Conservation (phyloP, 2,888 invertebrate genomes). For the Perdita meconis region DNA sequence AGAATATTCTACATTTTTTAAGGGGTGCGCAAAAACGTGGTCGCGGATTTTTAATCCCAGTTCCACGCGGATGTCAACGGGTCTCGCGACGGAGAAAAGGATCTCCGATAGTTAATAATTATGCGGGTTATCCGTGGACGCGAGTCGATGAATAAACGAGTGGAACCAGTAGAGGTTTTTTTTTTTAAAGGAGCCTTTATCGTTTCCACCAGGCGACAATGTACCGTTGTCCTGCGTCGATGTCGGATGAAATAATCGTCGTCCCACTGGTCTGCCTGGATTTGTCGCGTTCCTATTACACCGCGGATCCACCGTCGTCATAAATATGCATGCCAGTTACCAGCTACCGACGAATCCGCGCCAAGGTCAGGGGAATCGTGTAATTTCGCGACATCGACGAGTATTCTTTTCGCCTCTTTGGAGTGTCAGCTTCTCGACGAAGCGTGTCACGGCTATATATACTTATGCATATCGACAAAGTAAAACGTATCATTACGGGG, state of each 20-base stretch:
- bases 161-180: background rate
- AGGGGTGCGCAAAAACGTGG: no score
- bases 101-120: conserved; percentile 14
- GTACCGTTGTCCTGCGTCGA: conserved; percentile 11
- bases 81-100: conserved; percentile 1
- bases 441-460: background rate
- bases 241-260: conserved; percentile 2
- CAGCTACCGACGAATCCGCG: background rate
- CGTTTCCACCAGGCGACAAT: background rate
- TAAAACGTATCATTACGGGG: background rate
- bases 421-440: background rate
- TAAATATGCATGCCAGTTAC: conserved; percentile 18
- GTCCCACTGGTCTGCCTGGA: background rate
- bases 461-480: background rate
- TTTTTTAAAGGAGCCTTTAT: background rate
- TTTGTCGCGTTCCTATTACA: conserved; percentile 13
- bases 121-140: background rate
- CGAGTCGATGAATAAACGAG: conserved; percentile 13
- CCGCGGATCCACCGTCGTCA: background rate
- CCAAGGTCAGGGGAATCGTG: background rate
- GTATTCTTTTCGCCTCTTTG: background rate
- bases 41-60: background rate
- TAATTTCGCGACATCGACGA: background rate
- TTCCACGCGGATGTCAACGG: conserved; percentile 2
- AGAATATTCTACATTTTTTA: no score